Evolutionary conservation across 53 echinoderm and acorn worm genomes (phyloP), one percentile per base, ranked within the genome.

Genomic region (Echinarachnius parma): DNA sequence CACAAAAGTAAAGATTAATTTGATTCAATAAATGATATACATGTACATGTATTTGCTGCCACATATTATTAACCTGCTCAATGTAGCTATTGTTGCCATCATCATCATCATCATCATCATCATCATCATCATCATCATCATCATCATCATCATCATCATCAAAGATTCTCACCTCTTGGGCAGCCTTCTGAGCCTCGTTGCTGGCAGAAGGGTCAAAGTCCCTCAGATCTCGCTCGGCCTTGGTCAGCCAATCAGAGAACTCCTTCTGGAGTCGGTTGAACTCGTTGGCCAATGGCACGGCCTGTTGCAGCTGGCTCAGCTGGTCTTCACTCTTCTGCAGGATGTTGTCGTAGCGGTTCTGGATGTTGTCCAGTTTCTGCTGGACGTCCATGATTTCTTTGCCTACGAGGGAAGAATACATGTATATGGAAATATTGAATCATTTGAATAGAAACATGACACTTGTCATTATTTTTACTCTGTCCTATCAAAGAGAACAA

Each of bases 321-420:
- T 75, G 88, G 34, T 98, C 98, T 20, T 98, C 98, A 36, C 91
- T 88, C 83, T 92, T 98, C 22, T 75, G 76, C 47, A 79, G 76
- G 75, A 98, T 77, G 61, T 86, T 83, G 32, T 86, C 91, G 45
- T 91, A 98, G 48, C 91, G 91, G 50, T 92, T 82, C 71, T 92
- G 77, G 86, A 98, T 91, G 42, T 72, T 39, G 50, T 98, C 98
- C 21, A 98, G 86, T 74, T 91, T 91, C 59, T 98, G 98, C 56
- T 98, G 91, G 23, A 98, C 98, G 24, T 87, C 91, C 7, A 81
- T 81, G 52, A 85, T 88, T 80, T 98, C 98, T 61, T 91, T 91
- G 32, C 98, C 98, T 98, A n/a, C 54, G 2, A 10, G 19, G 30
- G 15, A 16, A 46, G 9, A 28, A 26, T n/a, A n/a, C n/a, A n/a